Evolutionary conservation across 2,113 vertebrate genomes (phyloP), one percentile per base, ranked within the genome.

Genomic region (Paralichthys olivaceus): DNA sequence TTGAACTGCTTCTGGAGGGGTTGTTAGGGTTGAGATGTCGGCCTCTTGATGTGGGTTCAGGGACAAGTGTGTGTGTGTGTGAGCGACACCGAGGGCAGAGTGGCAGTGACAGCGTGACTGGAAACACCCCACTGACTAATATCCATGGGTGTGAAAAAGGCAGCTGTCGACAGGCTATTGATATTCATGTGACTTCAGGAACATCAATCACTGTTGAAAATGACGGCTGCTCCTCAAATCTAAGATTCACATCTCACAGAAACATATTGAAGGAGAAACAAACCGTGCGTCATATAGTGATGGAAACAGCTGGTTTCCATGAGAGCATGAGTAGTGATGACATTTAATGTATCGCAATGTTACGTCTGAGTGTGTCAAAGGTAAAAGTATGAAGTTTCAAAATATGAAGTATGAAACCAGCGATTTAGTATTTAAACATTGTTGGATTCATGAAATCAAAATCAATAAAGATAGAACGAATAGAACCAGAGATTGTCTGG

Each of bases 1-100:
- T 40, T 62, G 34, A 69, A 26, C 26, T 68, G 62, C 65, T 23
- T 17, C 59, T 75, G 77, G 75, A 79, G 80, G 58, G 80, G 17
- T 59, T 60, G 34, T 22, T 17, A 26, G 49, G 79, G 73, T 45
- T 17, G 53, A 77, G 55, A 62, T 62, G 45, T 26, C 32, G 19
- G 19, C 55, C 75, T 68, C 57, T 58, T 75, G 22, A 66, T 17
- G 58, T 3, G 45, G 53, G 58, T 74, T 65, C 58, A 79, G 77
- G 23, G 22, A 72, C 37, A 67, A 70, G 72, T 73, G 51, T 40
- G 12, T 37, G 34, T 37, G 34, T 37, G 34, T 37, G 67, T 37
- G 72, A 22, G 58, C 17, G 11, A 14, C 68, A 64, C 25, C 26
- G 28, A 70, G 59, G 64, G 20, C 47, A 74, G 59, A 72, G 43